Percentiles rank a stretch among this genome's conserved stretches.
phyloP scores from a whole-genome alignment of 2,888 invertebrate species.

The Cybosia mesomella region DNA sequence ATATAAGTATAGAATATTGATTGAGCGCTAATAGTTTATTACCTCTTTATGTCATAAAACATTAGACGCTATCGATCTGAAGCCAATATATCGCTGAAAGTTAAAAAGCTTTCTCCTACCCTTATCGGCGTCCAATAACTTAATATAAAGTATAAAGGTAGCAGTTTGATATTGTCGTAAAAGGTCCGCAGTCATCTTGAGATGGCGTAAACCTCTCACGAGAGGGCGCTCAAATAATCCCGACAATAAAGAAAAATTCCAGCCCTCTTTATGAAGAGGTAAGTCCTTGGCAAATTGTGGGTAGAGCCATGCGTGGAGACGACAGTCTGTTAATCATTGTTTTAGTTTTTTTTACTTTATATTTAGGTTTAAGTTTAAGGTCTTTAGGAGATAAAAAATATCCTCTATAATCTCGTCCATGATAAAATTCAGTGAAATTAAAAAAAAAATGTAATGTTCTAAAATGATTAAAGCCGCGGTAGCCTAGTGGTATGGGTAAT shows the following conservation, averaged over 20 bases:
- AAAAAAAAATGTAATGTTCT: no score
- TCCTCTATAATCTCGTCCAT: no score
- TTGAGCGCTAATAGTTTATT: no score
- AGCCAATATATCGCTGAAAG: slow-evolving; percentile 28
- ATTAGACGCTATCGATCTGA: slow-evolving; percentile 6
- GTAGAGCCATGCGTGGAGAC: slow-evolving; percentile 58
- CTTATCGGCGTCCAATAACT: slow-evolving; percentile 72
- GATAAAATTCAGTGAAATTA: no score
- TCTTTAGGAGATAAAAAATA: no score
- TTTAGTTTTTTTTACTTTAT: not conserved
- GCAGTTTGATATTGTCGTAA: slow-evolving; percentile 82
- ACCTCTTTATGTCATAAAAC: not conserved
- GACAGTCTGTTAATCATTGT: slow-evolving; percentile 28
- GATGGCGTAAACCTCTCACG: slow-evolving; percentile 82
- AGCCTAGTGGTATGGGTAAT: no score
- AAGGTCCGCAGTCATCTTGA: slow-evolving; percentile 82
- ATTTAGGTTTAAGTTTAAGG: not conserved
- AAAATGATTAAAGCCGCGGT: no score
- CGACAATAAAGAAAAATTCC: slow-evolving; percentile 87
- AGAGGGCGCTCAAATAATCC: slow-evolving; percentile 83
- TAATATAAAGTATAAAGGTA: slow-evolving; percentile 80
- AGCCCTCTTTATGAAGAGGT: slow-evolving; percentile 86
- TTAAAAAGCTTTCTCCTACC: slow-evolving; percentile 44
- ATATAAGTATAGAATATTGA: no score
- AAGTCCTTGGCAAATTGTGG: slow-evolving; percentile 85